These are phyloP conservation scores for Arenaria interpres DNA, from an alignment of 2,113 vertebrate species.

Conservation along the genomic window DNA sequence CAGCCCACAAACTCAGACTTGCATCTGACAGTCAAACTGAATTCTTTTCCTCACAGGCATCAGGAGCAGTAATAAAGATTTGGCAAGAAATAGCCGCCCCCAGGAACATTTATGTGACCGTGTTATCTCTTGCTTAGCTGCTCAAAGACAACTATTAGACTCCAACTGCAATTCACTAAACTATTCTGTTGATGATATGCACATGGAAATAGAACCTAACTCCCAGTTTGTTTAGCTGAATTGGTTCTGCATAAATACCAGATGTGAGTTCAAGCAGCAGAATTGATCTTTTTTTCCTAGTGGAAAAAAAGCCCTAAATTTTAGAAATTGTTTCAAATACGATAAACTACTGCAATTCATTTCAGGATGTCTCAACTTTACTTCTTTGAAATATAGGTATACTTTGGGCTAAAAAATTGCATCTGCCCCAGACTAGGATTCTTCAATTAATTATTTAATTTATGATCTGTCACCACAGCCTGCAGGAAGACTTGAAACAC, in stretches of 20 bases:
- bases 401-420: neutral
- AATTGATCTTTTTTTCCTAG: neutral
- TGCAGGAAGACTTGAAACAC: neutral
- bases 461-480: neutral
- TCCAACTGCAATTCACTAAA: neutral
- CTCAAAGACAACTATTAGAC: slow-evolving; percentile 1
- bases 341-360: neutral
- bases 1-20: slow-evolving; percentile 16
- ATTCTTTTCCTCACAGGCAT: neutral
- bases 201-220: neutral
- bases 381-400: neutral
- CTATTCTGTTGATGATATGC: neutral
- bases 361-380: neutral
- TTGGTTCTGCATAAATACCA: slow-evolving; percentile 11
- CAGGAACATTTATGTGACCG: neutral
- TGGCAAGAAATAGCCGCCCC: neutral
- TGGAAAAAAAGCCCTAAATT: neutral
- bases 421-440: neutral
- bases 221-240: neutral
- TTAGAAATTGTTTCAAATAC: slow-evolving; percentile 2
- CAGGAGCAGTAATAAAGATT: neutral
- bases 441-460: slow-evolving; percentile 1
- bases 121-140: neutral
- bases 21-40: neutral
- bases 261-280: neutral